Evolutionary conservation across 2,797 vertebrate genomes (phyloP).

Genomic region (Anabacerthia variegaticeps): DNA sequence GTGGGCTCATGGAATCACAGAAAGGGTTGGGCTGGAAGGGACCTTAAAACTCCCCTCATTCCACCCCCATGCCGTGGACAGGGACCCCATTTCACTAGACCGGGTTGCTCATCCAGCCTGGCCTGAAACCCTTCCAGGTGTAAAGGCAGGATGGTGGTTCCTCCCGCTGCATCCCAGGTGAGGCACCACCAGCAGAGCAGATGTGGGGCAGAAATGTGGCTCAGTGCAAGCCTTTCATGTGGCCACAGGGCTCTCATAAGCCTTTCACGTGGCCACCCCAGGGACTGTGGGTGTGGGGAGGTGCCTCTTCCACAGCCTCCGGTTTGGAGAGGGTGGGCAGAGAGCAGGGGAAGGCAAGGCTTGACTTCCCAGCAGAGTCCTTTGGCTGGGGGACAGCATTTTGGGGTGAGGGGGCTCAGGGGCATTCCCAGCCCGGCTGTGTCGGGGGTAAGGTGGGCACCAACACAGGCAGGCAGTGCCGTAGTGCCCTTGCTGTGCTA

Average conservation of each 20-base stretch:
- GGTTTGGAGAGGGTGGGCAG: not conserved
- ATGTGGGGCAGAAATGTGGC: fast-evolving
- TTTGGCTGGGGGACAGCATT: not conserved
- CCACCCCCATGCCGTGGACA: not conserved
- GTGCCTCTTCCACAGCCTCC: not conserved
- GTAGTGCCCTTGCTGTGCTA: not conserved
- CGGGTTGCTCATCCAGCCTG: not conserved
- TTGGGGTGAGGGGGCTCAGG: fast-evolving
- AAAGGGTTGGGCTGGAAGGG: not conserved
- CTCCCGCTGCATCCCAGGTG: fast-evolving
- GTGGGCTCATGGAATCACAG: not conserved
- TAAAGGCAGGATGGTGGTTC: not conserved
- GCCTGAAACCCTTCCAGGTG: not conserved
- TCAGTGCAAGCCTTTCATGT: no score
- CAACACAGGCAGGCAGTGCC: fast-evolving
- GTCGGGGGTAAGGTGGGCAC: not conserved
- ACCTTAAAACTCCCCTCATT: not conserved
- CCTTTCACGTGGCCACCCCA: no score
- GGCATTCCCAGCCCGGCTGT: not conserved
- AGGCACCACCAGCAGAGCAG: not conserved
- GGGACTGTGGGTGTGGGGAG: fast-evolving
- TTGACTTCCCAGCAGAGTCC: not conserved
- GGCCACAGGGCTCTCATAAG: no score
- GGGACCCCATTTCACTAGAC: not conserved
- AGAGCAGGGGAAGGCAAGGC: not conserved